A percentile compares a stretch with the other conserved stretches of the same genome.
Evolutionary conservation across 1,140 invertebrate genomes (phyloP).

Genomic region (Drosophila burlai): DNA sequence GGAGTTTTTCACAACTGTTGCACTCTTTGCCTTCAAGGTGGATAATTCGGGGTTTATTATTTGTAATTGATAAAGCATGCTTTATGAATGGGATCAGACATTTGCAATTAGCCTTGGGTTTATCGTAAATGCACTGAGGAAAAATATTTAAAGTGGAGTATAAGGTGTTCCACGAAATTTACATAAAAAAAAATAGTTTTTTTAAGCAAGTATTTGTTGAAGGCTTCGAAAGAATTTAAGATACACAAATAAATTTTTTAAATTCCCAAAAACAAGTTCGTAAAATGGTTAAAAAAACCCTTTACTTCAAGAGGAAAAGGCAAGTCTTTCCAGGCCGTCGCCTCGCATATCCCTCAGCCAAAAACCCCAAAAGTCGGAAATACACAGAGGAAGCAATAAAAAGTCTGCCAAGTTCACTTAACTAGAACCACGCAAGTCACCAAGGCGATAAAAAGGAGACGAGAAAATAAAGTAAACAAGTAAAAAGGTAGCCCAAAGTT

Average conservation of each 20-base stretch:
- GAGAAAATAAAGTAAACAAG: constrained; percentile 11
- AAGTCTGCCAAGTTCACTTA: constrained; percentile 42
- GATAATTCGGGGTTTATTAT: constrained; percentile 45
- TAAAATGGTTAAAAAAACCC: neutral
- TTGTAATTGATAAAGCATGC: constrained; percentile 28
- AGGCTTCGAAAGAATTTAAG: neutral
- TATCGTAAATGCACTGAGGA: neutral
- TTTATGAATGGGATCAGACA: constrained; percentile 10
- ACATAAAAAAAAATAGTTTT: neutral
- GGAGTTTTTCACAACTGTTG: constrained; percentile 56
- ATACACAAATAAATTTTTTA: neutral
- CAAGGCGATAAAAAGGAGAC: constrained; percentile 26
- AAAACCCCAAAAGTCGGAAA: constrained; percentile 56
- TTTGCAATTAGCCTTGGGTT: constrained; percentile 27
- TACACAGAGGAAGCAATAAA: constrained; percentile 48
- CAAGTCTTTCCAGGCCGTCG: constrained; percentile 36
- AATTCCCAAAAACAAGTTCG: neutral
- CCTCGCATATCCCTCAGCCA: constrained; percentile 55
- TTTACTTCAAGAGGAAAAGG: neutral
- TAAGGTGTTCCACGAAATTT: too few relatives aligned
- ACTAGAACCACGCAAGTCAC: constrained; percentile 33
- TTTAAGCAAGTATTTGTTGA: too few relatives aligned
- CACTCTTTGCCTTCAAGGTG: constrained; percentile 38
- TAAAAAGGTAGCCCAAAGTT: constrained; percentile 27
- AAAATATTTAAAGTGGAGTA: neutral